A percentile compares a stretch with the other conserved stretches of the same genome.
Conservation (phyloP, 2,797 vertebrate species). For the Tamandua tetradactyla region DNA sequence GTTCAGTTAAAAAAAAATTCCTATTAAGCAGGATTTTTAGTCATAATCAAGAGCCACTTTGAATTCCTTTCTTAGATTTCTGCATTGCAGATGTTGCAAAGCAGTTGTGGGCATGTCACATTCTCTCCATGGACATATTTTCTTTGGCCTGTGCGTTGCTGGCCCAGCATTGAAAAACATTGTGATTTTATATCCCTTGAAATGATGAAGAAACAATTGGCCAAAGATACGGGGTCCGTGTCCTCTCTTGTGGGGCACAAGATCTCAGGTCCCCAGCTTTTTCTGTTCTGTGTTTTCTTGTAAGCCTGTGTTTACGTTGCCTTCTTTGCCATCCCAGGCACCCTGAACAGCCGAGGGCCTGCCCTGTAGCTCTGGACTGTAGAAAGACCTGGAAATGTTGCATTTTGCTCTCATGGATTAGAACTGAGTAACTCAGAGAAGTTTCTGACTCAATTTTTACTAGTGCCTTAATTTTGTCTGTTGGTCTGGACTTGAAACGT, state of each 20-base stretch:
- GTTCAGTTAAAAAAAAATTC: not conserved
- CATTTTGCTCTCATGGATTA: not conserved
- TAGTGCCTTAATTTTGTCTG: not conserved
- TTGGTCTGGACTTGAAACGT: not conserved
- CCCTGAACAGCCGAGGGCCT: not conserved
- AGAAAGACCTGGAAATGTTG: not conserved
- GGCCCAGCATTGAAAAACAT: not conserved
- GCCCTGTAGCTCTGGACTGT: accelerated
- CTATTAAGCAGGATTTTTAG: not conserved
- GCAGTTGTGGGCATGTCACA: no score
- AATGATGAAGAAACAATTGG: not conserved
- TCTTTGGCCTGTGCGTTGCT: not conserved
- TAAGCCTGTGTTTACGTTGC: accelerated
- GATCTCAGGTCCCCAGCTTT: not conserved
- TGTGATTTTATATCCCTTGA: not conserved
- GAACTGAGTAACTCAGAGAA: not conserved
- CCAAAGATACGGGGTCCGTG: not conserved
- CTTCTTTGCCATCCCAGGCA: not conserved
- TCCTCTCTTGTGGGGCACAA: not conserved
- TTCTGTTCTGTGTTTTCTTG: not conserved
- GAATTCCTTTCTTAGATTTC: not conserved
- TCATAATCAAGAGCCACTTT: not conserved
- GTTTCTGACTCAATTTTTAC: not conserved
- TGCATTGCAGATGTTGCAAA: not conserved
- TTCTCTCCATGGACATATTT: not conserved